Base-by-base conservation (phyloP, 1,140 invertebrate genomes). In the Caenorhabditis brenneri region DNA sequence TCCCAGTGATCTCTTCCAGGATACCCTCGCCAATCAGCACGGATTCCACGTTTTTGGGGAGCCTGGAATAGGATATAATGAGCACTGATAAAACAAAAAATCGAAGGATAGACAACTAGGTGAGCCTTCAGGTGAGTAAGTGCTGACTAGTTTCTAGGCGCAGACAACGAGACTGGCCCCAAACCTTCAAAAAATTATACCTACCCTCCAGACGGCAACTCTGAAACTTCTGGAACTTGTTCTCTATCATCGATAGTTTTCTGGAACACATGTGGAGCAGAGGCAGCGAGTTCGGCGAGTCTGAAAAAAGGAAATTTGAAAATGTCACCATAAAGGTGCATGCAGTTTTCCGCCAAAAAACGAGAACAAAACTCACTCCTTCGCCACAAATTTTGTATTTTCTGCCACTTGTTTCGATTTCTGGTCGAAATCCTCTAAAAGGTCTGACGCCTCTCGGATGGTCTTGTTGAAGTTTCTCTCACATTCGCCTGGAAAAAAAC, bases 21-120 rank as follows among this genome's bases (percentile, higher is more conserved):
- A 82, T n/a, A 6, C 80, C 74, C n/a, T 60, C 55, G 6, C 84
- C 80, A 16, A 81, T 79, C 22, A 65, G 15, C 3, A 85, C 60
- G 9, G 84, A 81, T 80, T 85, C 84, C 27, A 85, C 81, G 36
- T 81, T 81, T 24, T 81, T 53, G 7, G 84, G 84, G 51, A 74
- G 81, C 2, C 36, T 42, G 55, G 4, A 65, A 65, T 27, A 4
- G 16, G 24, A 1, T 10, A 58, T 1, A 19, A 29, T 42, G 7
- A 29, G 42, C 19, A 10, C 10, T n/a, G n/a, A n/a, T n/a, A n/a
- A n/a, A n/a, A n/a, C n/a, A n/a, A n/a, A n/a, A n/a, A n/a, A n/a
- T n/a, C n/a, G n/a, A n/a, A n/a, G n/a, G n/a, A n/a, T n/a, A n/a
- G n/a, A n/a, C n/a, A n/a, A n/a, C n/a, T n/a, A n/a, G n/a, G n/a